Evolutionary conservation across 2,797 vertebrate species (phyloP).

Genomic region (Chiropotes sagulatus): DNA sequence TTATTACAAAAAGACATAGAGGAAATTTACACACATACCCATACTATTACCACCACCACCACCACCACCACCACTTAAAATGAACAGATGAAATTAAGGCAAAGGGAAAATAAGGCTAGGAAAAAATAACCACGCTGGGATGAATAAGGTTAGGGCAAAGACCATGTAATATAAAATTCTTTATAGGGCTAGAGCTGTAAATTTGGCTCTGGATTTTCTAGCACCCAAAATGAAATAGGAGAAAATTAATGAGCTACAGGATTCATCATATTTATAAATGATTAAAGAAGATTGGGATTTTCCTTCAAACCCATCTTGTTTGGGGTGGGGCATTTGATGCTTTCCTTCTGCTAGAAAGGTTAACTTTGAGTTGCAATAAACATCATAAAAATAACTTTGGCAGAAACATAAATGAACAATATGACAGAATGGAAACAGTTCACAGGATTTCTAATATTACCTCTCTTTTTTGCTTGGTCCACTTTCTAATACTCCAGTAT

Average conservation of each 20-base stretch:
- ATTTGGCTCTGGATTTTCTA: constrained; percentile 1
- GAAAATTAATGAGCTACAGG: not conserved
- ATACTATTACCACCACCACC: not conserved
- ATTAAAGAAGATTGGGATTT: constrained; percentile 43
- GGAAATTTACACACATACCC: not conserved
- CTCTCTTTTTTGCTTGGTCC: not conserved
- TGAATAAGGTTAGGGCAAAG: not conserved
- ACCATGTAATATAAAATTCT: not conserved
- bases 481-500: not conserved
- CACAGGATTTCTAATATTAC: not conserved
- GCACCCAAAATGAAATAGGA: constrained; percentile 18
- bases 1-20: constrained; percentile 13
- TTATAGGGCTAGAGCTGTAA: not conserved
- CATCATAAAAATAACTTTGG: constrained; percentile 52
- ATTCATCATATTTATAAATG: not conserved
- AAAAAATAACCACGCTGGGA: not conserved
- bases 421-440: constrained; percentile 9
- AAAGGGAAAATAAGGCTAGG: constrained; percentile 19
- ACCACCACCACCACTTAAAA: not conserved
- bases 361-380: constrained; percentile 45
- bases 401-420: not conserved
- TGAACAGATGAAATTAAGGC: constrained; percentile 1
- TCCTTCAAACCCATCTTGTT: not conserved
- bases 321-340: not conserved
- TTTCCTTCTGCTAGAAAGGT: constrained; percentile 50